These are phyloP conservation scores for Lasioglossum morio DNA, from an alignment of 2,888 invertebrate species.

Conservation along the genomic window DNA sequence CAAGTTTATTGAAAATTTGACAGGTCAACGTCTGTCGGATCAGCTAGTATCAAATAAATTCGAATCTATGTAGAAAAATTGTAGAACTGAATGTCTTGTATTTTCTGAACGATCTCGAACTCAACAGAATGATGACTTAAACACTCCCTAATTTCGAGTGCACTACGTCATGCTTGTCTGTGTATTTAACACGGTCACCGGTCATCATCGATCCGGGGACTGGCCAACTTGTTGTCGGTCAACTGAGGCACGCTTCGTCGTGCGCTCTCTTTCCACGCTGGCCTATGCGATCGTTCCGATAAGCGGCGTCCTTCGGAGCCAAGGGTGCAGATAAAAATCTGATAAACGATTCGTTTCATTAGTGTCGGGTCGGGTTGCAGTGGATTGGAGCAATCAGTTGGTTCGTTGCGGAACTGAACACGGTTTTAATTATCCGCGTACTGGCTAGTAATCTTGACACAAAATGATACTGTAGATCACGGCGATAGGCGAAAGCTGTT, in stretches of 20 bases:
- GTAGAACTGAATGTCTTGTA: neutral
- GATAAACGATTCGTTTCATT: neutral
- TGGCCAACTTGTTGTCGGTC: conserved; percentile 37
- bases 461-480: neutral
- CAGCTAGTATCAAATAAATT: neutral
- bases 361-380: neutral
- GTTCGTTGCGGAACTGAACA: neutral
- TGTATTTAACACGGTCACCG: conserved; percentile 51
- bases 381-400: neutral
- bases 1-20: too few relatives aligned
- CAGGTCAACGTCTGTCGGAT: too few relatives aligned
- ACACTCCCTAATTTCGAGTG: neutral
- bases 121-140: neutral
- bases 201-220: conserved; percentile 39
- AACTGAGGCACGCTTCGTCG: conserved; percentile 18
- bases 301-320: neutral
- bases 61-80: neutral
- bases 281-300: conserved; percentile 7
- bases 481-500: neutral
- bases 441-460: conserved; percentile 1
- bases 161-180: conserved; percentile 51
- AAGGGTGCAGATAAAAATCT: conserved; percentile 12
- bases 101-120: neutral
- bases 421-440: conserved; percentile 15
- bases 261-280: neutral